These are phyloP conservation scores for Avahi laniger DNA, from an alignment of 2,797 vertebrate genomes.

Conservation along the genomic window DNA sequence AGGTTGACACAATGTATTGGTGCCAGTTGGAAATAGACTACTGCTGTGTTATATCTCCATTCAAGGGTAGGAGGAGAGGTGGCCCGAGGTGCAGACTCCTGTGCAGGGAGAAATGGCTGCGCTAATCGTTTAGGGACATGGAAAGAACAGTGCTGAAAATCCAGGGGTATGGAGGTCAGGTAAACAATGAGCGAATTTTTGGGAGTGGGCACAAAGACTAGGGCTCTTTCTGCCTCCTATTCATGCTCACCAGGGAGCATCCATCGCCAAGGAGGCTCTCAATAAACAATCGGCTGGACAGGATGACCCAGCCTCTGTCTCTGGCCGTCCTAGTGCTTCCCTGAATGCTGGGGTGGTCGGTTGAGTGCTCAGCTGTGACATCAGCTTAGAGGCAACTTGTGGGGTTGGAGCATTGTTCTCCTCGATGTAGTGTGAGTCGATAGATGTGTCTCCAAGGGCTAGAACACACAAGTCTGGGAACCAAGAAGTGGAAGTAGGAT, in stretches of 20 bases:
- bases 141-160: background rate
- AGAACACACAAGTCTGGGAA: background rate
- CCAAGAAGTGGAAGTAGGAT: background rate
- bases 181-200: background rate
- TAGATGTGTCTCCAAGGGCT: background rate
- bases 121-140: background rate
- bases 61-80: background rate
- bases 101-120: background rate
- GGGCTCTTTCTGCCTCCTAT: background rate
- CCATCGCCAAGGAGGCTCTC: background rate
- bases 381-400: background rate
- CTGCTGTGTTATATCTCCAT: background rate
- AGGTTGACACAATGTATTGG: background rate
- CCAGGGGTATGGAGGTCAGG: background rate
- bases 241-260: background rate
- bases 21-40: background rate
- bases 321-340: background rate
- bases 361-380: background rate
- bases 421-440: background rate
- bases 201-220: too few relatives aligned
- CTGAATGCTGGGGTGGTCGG: background rate
- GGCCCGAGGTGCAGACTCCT: background rate
- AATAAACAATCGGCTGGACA: background rate
- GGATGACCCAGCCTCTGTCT: background rate
- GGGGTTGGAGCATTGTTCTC: background rate